Percentiles rank a stretch among this genome's conserved stretches.
These are phyloP conservation scores for Sweltsa coloradensis DNA, from an alignment of 1,140 invertebrate genomes.

Conservation along the genomic window DNA sequence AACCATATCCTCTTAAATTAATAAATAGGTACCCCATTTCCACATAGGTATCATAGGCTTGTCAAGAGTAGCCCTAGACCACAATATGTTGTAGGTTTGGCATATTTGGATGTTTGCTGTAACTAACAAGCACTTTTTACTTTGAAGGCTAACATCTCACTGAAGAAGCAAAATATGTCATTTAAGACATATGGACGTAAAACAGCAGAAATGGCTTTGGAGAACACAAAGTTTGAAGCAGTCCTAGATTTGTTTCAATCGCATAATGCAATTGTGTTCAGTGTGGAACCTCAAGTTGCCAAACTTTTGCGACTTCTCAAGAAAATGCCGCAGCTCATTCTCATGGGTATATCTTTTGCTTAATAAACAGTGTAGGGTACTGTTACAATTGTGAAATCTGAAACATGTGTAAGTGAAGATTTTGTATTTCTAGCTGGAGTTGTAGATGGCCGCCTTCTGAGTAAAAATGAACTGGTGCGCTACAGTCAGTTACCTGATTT, in stretches of 20 bases:
- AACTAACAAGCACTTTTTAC: no score
- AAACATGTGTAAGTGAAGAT: background rate
- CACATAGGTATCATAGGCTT: no score
- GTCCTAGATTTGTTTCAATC: conserved; percentile 16
- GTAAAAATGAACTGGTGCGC: conserved; percentile 16
- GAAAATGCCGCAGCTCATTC: conserved; percentile 18
- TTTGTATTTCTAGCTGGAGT: conserved; percentile 15
- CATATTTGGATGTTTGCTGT: no score
- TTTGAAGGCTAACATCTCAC: conserved; percentile 16
- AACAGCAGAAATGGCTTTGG: conserved; percentile 15
- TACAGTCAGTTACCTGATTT: conserved; percentile 19
- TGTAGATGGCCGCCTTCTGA: conserved; percentile 19
- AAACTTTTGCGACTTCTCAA: conserved; percentile 18
- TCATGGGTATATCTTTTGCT: conserved; percentile 14
- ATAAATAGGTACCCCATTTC: no score
- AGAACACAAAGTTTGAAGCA: conserved; percentile 16
- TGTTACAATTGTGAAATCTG: background rate
- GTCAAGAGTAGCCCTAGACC: no score
- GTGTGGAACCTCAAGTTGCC: conserved; percentile 15
- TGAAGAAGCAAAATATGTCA: conserved; percentile 19
- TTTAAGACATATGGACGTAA: conserved; percentile 15
- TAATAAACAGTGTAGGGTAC: background rate
- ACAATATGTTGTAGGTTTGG: no score
- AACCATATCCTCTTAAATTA: no score
- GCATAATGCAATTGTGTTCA: conserved; percentile 17